Base-by-base conservation (phyloP, 2,113 vertebrate genomes). In the Puffinus mauretanicus region DNA sequence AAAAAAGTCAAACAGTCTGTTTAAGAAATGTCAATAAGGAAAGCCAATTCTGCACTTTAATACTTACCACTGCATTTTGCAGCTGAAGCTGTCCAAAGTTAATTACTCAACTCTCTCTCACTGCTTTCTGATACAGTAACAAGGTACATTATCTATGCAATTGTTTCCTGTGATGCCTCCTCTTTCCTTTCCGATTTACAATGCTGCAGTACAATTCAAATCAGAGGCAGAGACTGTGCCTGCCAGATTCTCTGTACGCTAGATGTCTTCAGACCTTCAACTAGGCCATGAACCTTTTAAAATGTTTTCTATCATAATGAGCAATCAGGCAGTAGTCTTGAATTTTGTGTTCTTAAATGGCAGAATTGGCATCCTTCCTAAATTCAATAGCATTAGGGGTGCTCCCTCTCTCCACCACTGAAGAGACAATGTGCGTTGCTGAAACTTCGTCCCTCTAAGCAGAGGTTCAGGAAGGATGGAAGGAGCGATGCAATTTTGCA, bases 181-280 rank as follows among this genome's bases (percentile, higher is more conserved):
- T 52, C 42, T 82, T 88, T 69, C 20, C 25, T 36, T 72, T 72
- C 34, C 1, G 0, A 34, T 81, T 58, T 84, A 54, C 7, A 7
- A 18, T 24, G 54, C 58, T 62, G 14, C 10, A 8, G 14, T 46
- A 76, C 29, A 60, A 38, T 51, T 60, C 54, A 77, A 55, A 61
- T 54, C 0, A 1, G 12, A 66, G 61, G n/a, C 24, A 13, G 25
- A 80, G 32, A 54, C 8, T 0, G 0, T 7, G 27, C 18, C 18
- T 34, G 69, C 21, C 38, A 19, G 16, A 51, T 76, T 51, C 58
- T 40, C 76, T 67, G 30, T 20, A 34, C 3, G 3, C 4, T 42
- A 22, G 10, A 47, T 5, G 1, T 36, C 57, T 90, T 52, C 36
- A 52, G 44, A 25, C 16, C 16, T 42, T 60, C 46, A 81, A 13